Percentiles rank a stretch among this genome's conserved stretches.
Conservation (phyloP, 2,888 invertebrate species). For the Salticus scenicus region DNA sequence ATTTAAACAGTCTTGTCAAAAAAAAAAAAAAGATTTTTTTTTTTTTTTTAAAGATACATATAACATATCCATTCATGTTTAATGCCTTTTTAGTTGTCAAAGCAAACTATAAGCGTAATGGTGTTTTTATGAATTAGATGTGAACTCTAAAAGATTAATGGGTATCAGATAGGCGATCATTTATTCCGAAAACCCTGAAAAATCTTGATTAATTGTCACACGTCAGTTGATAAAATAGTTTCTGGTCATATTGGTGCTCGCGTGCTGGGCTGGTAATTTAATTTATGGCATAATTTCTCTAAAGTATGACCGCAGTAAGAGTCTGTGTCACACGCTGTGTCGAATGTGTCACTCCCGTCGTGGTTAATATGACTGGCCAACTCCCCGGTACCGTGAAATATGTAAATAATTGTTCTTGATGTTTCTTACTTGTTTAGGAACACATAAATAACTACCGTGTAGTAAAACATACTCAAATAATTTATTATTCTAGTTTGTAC, state of each 20-base stretch:
- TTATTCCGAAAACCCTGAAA: neutral
- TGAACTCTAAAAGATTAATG: slow-evolving; percentile 7
- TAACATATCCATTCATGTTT: neutral
- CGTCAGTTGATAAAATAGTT: slow-evolving; percentile 12
- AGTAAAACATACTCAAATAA: too few species aligned
- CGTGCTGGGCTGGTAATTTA: neutral
- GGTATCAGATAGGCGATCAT: neutral
- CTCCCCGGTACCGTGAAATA: neutral
- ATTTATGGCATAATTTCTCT: slow-evolving; percentile 10
- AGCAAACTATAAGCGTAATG: slow-evolving; percentile 8
- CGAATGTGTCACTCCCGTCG: neutral
- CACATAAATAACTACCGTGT: too few species aligned
- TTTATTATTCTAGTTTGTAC: too few species aligned
- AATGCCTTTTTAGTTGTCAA: slow-evolving; percentile 6
- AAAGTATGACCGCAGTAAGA: neutral
- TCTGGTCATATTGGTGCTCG: neutral
- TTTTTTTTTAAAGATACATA: too few species aligned
- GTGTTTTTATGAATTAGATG: slow-evolving; percentile 10
- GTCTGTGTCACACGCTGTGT: neutral
- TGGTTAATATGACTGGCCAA: neutral
- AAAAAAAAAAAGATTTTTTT: too few species aligned
- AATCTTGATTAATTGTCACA: slow-evolving; percentile 16
- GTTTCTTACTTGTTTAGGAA: neutral
- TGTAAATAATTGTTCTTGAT: neutral
- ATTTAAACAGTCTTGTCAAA: too few species aligned